Evolutionary conservation across 1,140 invertebrate species (phyloP).

Genomic region (Bradysia coprophila): DNA sequence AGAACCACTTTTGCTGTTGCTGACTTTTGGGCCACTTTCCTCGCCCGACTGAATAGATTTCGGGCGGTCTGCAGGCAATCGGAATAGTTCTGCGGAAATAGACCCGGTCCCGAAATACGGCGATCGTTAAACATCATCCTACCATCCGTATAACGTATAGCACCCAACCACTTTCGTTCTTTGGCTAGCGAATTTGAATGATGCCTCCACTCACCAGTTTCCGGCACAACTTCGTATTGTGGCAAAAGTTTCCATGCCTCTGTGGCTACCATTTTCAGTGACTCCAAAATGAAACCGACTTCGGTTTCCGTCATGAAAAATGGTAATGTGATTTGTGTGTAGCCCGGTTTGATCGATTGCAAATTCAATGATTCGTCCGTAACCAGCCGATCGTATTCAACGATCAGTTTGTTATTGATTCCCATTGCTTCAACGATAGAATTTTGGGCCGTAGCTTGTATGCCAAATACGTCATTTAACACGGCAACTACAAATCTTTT

Average conservation of each 20-base stretch:
- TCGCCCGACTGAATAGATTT: slow-evolving; percentile 55
- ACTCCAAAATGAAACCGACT: slow-evolving; percentile 64
- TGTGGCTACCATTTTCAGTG: slow-evolving; percentile 70
- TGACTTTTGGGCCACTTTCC: slow-evolving; percentile 54
- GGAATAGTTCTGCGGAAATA: slow-evolving; percentile 47
- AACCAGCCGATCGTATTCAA: slow-evolving; percentile 56
- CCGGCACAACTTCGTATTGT: slow-evolving; percentile 66
- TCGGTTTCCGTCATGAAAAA: slow-evolving; percentile 69
- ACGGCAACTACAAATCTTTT: slow-evolving; percentile 68
- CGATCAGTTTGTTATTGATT: slow-evolving; percentile 54
- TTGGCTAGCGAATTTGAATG: slow-evolving; percentile 57
- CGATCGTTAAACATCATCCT: slow-evolving; percentile 53
- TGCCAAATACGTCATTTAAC: slow-evolving; percentile 82
- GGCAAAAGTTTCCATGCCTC: slow-evolving; percentile 81
- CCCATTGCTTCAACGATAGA: slow-evolving; percentile 37
- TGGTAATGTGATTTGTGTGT: slow-evolving; percentile 66
- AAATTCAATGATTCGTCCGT: slow-evolving; percentile 38
- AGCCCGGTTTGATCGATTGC: slow-evolving; percentile 72
- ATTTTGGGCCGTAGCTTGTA: slow-evolving; percentile 71
- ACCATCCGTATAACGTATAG: slow-evolving; percentile 57
- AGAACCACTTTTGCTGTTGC: slow-evolving; percentile 53
- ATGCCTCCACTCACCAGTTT: slow-evolving; percentile 82
- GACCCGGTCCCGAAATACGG: slow-evolving; percentile 42
- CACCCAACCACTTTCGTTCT: slow-evolving; percentile 64
- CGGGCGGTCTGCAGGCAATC: slow-evolving; percentile 61